These are phyloP conservation scores for Actenoides lindsayi DNA, from an alignment of 2,113 vertebrate genomes.

Conservation along the genomic window DNA sequence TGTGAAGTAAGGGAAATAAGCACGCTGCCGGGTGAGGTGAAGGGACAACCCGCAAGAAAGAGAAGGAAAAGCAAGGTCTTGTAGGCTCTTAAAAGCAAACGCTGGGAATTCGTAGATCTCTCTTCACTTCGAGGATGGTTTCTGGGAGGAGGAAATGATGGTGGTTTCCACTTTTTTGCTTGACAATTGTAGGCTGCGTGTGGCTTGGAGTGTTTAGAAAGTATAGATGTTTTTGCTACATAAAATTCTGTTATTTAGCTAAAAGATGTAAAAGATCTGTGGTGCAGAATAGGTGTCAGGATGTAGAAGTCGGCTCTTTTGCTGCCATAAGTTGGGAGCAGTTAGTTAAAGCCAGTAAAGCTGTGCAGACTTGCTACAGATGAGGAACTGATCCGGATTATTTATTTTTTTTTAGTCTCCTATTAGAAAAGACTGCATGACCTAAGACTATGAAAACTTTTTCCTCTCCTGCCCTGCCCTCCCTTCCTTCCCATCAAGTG, in stretches of 20 bases:
- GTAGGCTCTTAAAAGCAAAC: background rate
- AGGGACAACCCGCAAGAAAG: background rate
- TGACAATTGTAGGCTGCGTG: background rate
- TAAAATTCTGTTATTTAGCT: background rate
- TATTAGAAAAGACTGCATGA: background rate
- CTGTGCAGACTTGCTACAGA: background rate
- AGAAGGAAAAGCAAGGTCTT: background rate
- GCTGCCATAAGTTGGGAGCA: background rate
- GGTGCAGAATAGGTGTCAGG: background rate
- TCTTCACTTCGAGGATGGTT: background rate
- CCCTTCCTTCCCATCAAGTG: background rate
- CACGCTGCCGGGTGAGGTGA: background rate
- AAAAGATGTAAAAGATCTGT: background rate
- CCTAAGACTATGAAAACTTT: background rate
- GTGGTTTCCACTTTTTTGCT: background rate
- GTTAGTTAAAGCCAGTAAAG: background rate
- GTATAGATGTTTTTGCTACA: background rate
- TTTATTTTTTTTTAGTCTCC: background rate
- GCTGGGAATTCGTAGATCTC: background rate
- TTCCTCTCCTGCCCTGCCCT: background rate
- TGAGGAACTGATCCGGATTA: background rate
- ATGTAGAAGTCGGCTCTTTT: background rate
- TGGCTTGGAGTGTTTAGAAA: background rate
- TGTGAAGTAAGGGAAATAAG: background rate
- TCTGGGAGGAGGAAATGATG: accelerated